Conservation (phyloP, 2,888 invertebrate genomes). For the Heliconius aoede region DNA sequence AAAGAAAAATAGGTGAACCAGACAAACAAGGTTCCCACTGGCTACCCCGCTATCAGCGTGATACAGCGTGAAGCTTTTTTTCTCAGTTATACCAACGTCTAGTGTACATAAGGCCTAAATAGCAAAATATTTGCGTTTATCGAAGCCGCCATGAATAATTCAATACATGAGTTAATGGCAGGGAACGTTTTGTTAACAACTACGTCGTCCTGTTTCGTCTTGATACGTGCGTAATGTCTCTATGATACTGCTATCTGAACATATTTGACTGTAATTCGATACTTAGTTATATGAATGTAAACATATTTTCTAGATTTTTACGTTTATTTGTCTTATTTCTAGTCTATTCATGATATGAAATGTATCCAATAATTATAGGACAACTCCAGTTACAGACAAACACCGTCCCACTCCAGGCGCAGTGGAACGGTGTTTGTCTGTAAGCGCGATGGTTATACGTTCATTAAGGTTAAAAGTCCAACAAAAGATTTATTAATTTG, state of each 20-base stretch:
- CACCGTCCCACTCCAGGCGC: too few species aligned
- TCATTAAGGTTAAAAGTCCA: too few species aligned
- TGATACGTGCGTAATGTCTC: conserved; percentile 22
- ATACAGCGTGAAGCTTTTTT: neutral
- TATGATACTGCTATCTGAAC: neutral
- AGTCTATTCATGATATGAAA: neutral
- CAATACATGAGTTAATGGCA: conserved; percentile 22
- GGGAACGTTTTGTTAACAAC: conserved; percentile 31
- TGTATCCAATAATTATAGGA: neutral
- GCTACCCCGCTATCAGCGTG: too few species aligned
- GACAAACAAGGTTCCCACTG: too few species aligned
- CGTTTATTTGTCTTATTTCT: conserved; percentile 1
- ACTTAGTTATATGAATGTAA: neutral
- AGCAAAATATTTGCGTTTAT: conserved; percentile 30
- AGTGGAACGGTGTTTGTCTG: neutral
- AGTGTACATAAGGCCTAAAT: conserved; percentile 17
- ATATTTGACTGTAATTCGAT: conserved; percentile 8
- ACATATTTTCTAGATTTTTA: conserved; percentile 7
- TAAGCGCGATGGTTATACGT: too few species aligned
- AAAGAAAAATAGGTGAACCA: too few species aligned
- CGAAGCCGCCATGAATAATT: conserved; percentile 34
- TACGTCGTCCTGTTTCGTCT: conserved; percentile 2
- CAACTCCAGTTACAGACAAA: too few species aligned
- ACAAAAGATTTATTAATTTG: too few species aligned
- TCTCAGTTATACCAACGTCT: neutral